phyloP scores from a whole-genome alignment of 2,888 invertebrate species.

The Candidula unifasciata region DNA sequence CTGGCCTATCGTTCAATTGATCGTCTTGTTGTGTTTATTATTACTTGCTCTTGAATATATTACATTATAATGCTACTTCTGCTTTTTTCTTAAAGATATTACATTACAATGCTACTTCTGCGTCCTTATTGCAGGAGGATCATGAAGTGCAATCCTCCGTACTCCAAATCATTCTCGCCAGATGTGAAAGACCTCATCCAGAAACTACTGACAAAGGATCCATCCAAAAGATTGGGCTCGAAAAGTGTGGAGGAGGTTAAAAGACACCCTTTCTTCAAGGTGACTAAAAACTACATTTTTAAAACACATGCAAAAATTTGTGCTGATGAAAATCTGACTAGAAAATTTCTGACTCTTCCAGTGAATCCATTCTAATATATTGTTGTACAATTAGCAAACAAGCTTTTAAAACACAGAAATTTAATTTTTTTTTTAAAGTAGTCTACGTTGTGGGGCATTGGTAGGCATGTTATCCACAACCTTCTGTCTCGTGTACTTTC shows the following conservation, averaged over 20 bases:
- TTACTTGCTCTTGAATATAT: neutral
- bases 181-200: constrained; percentile 88
- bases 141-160: constrained; percentile 91
- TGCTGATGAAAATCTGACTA: too few species aligned
- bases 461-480: too few species aligned
- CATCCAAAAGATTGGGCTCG: constrained; percentile 89
- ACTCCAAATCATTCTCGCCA: constrained; percentile 88
- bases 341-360: too few species aligned
- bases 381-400: too few species aligned
- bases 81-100: neutral
- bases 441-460: too few species aligned
- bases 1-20: too few species aligned
- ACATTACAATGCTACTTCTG: neutral
- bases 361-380: too few species aligned
- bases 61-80: neutral
- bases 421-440: too few species aligned
- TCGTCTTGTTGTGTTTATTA: too few species aligned
- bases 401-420: neutral
- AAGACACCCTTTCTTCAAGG: constrained; percentile 91
- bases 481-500: too few species aligned
- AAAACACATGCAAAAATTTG: too few species aligned
- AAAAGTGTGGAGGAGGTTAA: constrained; percentile 93
- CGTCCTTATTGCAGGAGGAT: constrained; percentile 83
- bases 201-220: constrained; percentile 92
- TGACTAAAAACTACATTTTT: constrained; percentile 72